phyloP scores from a whole-genome alignment of 2,888 invertebrate genomes.

The Sepioteuthis lessoniana region DNA sequence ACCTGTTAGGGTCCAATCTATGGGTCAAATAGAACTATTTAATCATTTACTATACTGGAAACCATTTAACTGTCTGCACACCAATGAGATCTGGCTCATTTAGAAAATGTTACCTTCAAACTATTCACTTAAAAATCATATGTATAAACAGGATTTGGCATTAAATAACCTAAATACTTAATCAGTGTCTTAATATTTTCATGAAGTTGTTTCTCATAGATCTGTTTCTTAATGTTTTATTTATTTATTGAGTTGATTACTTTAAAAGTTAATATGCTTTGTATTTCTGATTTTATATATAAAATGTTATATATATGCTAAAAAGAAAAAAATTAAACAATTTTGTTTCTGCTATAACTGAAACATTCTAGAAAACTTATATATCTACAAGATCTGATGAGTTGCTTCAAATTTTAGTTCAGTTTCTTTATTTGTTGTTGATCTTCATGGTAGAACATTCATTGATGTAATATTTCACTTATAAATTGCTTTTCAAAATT shows the following conservation, averaged over 20 bases:
- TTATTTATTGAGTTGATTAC: not conserved
- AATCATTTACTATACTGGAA: too few species aligned
- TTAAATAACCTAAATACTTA: too few species aligned
- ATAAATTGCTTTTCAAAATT: not conserved
- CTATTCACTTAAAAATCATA: too few species aligned
- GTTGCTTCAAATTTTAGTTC: not conserved
- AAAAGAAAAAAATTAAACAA: not conserved
- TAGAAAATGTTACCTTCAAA: too few species aligned
- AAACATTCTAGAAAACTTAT: not conserved
- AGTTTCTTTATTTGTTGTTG: not conserved
- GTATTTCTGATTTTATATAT: too few species aligned
- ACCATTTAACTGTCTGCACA: too few species aligned
- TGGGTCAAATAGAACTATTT: too few species aligned
- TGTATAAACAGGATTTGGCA: too few species aligned
- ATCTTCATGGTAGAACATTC: not conserved
- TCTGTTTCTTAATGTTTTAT: not conserved
- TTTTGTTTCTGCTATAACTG: not conserved
- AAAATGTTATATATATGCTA: too few species aligned
- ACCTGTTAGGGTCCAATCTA: too few species aligned
- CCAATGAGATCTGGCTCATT: too few species aligned
- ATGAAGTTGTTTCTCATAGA: not conserved
- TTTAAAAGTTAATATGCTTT: not conserved
- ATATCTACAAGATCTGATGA: not conserved
- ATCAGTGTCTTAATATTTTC: not conserved
- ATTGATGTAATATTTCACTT: not conserved